These are phyloP conservation scores for Pheosia tremula DNA, from an alignment of 2,888 invertebrate species.

Conservation along the genomic window DNA sequence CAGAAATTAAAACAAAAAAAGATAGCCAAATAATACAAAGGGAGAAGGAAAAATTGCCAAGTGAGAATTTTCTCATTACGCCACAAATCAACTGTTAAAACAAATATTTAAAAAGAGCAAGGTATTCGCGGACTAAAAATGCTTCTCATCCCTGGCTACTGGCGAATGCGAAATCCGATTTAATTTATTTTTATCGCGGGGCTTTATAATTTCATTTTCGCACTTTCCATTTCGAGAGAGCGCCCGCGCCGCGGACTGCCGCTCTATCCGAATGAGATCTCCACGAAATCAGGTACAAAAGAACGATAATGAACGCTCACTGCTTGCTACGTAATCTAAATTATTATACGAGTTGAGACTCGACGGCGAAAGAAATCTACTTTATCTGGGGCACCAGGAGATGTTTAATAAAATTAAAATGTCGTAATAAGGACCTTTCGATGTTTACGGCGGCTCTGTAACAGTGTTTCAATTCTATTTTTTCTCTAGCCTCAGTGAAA, in stretches of 20 bases:
- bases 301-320: constrained; percentile 85
- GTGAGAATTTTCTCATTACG: constrained; percentile 80
- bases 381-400: constrained; percentile 76
- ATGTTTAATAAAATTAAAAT: constrained; percentile 83
- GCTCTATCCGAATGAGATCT: constrained; percentile 85
- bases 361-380: constrained; percentile 81
- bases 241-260: constrained; percentile 78
- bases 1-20: constrained; percentile 48
- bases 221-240: constrained; percentile 83
- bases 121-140: constrained; percentile 79
- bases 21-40: constrained; percentile 56
- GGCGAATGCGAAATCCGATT: constrained; percentile 83
- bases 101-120: constrained; percentile 82
- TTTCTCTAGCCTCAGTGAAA: constrained; percentile 57
- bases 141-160: constrained; percentile 79
- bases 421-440: constrained; percentile 67
- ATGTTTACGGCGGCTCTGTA: constrained; percentile 70
- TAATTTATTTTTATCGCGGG: constrained; percentile 85
- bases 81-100: constrained; percentile 83
- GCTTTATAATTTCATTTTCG: constrained; percentile 85
- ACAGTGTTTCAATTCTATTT: constrained; percentile 72
- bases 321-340: constrained; percentile 84
- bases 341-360: constrained; percentile 83
- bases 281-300: constrained; percentile 83
- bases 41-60: constrained; percentile 63